These are phyloP conservation scores for Schlechtendalia chinensis DNA, from an alignment of 1,140 invertebrate genomes.

Conservation along the genomic window DNA sequence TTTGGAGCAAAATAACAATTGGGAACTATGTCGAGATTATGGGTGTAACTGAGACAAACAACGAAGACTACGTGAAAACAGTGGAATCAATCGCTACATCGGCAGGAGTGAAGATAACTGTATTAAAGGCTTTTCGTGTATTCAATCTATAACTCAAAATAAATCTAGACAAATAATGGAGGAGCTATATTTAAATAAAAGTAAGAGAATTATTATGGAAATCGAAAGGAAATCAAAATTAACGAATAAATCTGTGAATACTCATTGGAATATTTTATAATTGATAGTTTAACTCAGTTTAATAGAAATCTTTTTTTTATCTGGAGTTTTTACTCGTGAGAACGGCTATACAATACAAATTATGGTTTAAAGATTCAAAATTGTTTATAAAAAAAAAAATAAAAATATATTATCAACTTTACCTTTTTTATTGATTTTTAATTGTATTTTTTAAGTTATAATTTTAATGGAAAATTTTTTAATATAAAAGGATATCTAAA, in stretches of 20 bases:
- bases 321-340: neutral
- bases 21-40: neutral
- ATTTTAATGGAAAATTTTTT: too few relatives aligned
- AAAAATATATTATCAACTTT: too few relatives aligned
- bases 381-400: too few relatives aligned
- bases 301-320: neutral
- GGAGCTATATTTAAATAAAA: neutral
- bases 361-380: neutral
- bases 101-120: neutral
- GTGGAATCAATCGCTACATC: neutral
- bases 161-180: neutral
- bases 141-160: neutral
- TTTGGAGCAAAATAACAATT: neutral
- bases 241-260: neutral
- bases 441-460: too few relatives aligned
- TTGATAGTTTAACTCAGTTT: neutral
- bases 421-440: too few relatives aligned
- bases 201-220: neutral
- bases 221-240: neutral
- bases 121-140: neutral
- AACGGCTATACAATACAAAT: neutral
- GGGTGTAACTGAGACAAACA: neutral
- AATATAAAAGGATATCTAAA: too few relatives aligned
- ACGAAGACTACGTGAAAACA: neutral
- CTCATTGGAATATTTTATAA: neutral